phyloP scores from a whole-genome alignment of 2,113 vertebrate genomes.

The Recurvirostra avosetta region DNA sequence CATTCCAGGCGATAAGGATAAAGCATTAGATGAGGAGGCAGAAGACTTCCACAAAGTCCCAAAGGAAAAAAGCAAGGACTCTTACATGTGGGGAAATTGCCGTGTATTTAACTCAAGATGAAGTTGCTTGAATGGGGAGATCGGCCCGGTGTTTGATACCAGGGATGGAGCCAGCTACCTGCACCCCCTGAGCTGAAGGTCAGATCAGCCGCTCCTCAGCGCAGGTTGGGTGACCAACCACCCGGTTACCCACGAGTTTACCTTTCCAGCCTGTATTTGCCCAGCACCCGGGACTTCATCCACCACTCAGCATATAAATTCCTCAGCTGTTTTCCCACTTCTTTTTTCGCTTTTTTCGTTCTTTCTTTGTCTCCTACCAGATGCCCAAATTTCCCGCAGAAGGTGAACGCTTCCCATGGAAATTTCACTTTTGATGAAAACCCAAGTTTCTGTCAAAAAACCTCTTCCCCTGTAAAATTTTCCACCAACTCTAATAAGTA shows the following conservation, averaged over 20 bases:
- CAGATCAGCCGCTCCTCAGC: neutral
- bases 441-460: slow-evolving; percentile 43
- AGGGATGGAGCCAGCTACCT: neutral
- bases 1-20: neutral
- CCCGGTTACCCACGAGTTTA: neutral
- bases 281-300: neutral
- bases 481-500: slow-evolving; percentile 15
- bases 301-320: neutral
- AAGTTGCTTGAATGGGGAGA: neutral
- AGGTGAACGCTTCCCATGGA: slow-evolving; percentile 6
- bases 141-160: rapidly evolving
- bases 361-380: neutral
- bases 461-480: neutral
- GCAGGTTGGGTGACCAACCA: neutral
- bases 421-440: slow-evolving; percentile 34
- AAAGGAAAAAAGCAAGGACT: neutral
- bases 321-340: neutral
- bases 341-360: rapidly evolving
- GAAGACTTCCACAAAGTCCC: neutral
- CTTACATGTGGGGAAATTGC: neutral
- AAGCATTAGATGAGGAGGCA: neutral
- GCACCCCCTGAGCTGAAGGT: neutral
- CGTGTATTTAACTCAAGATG: neutral
- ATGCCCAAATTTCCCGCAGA: neutral
- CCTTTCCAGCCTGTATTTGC: neutral